Percentiles rank a stretch among this genome's conserved stretches.
Conservation (phyloP, 2,888 invertebrate species). For the Cetonia aurata region DNA sequence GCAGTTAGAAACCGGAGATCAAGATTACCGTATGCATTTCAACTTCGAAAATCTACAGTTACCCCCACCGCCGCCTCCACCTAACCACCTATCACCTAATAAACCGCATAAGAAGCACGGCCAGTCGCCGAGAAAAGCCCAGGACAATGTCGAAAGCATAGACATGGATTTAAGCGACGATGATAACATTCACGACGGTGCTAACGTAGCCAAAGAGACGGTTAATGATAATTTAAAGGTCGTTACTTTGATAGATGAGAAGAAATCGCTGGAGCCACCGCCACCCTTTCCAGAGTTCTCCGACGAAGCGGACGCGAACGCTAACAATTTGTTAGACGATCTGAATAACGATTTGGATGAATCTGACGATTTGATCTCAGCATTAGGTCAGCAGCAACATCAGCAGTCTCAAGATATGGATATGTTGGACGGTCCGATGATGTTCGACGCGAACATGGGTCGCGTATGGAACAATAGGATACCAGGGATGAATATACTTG, state of each 20-base stretch:
- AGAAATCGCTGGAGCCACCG: conserved; percentile 56
- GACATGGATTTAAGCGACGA: conserved; percentile 92
- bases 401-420: conserved; percentile 23
- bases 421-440: conserved; percentile 3
- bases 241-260: conserved; percentile 41
- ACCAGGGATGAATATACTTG: neutral
- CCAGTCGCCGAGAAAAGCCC: conserved; percentile 53
- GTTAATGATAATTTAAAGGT: conserved; percentile 44
- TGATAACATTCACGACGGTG: conserved; percentile 66
- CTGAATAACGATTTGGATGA: conserved; percentile 60
- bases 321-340: conserved; percentile 62
- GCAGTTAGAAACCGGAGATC: conserved; percentile 54
- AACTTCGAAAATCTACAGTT: conserved; percentile 60
- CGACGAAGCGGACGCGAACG: conserved; percentile 60
- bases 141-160: conserved; percentile 83
- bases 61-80: conserved; percentile 69
- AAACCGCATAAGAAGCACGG: conserved; percentile 48
- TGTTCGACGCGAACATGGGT: conserved; percentile 19
- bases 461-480: conserved; percentile 31
- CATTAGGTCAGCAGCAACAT: conserved; percentile 22
- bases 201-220: conserved; percentile 49
- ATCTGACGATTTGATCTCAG: conserved; percentile 38
- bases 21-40: conserved; percentile 62
- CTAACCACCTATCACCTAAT: conserved; percentile 50
- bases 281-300: conserved; percentile 64